These are phyloP conservation scores for Ectemnius continuus DNA, from an alignment of 2,888 invertebrate genomes.

Conservation along the genomic window DNA sequence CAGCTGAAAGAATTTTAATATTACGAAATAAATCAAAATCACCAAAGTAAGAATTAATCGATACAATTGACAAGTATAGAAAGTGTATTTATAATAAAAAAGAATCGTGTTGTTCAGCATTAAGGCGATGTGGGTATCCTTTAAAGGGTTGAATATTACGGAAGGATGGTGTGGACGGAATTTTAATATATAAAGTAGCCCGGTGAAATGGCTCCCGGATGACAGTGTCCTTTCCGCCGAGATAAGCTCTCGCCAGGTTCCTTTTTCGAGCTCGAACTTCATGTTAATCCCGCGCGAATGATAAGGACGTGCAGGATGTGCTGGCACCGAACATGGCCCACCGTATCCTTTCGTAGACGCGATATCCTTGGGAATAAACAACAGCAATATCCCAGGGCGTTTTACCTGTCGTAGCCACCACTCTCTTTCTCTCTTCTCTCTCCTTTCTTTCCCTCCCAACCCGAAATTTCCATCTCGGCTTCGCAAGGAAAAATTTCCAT, in stretches of 20 bases:
- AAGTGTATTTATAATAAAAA: no score
- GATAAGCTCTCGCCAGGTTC: slow-evolving; percentile 11
- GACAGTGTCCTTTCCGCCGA: neutral
- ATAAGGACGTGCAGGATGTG: slow-evolving; percentile 46
- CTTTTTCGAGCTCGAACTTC: slow-evolving; percentile 24
- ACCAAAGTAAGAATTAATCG: no score
- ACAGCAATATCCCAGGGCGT: slow-evolving; percentile 51
- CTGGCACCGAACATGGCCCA: slow-evolving; percentile 12
- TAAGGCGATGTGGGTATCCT: no score
- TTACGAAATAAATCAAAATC: no score
- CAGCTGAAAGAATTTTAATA: no score
- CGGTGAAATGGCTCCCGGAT: slow-evolving; percentile 20
- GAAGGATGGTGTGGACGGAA: slow-evolving; percentile 1
- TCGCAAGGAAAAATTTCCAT: slow-evolving; percentile 37
- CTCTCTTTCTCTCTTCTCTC: slow-evolving; percentile 25
- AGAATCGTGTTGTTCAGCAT: no score
- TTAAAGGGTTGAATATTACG: no score
- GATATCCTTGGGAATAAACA: slow-evolving; percentile 58
- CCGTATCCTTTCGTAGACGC: slow-evolving; percentile 30
- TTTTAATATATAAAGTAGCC: slow-evolving; percentile 4
- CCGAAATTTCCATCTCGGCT: slow-evolving; percentile 39
- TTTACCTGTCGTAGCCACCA: slow-evolving; percentile 34
- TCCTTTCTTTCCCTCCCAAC: slow-evolving; percentile 26
- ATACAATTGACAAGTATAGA: no score
- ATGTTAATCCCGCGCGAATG: slow-evolving; percentile 48